Evolutionary conservation across 2,888 invertebrate species (phyloP), one percentile per base, ranked within the genome.

Genomic region (Chymomyza procnemis): DNA sequence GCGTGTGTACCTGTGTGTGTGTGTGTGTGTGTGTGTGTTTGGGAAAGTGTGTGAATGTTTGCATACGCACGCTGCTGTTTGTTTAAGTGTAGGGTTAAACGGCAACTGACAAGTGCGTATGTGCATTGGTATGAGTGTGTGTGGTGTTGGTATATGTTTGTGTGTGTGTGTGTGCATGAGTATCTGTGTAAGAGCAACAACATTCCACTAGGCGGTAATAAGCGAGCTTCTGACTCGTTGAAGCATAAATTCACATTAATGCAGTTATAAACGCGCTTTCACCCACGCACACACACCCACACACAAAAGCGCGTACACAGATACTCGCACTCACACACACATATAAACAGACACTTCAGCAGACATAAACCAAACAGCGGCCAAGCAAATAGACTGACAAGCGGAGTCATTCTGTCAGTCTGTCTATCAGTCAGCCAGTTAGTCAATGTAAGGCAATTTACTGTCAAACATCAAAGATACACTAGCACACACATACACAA

Each of bases 21-120:
- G 34, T n/a, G 26, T 50, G 58, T 57, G 46, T 64, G 61, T 50
- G 30, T 41, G 64, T 67, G 62, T 46, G 66, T 66, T 55, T 69
- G 30, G 3, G 34, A 34, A 34, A 9, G 34, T 41, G 64, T 64
- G 68, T 67, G 68, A 67, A 62, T 85, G 84, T 73, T 78, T 86
- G 71, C 80, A 84, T 74, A 73, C 84, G 85, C 84, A 84, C 79
- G 79, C 77, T 79, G 85, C 79, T 82, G 85, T 86, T 82, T 82
- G 81, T 87, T 85, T 78, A 85, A 82, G 87, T 76, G 80, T 74
- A 76, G 80, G 78, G 78, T 79, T 84, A 73, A 87, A 82, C 80
- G 82, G 73, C 81, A 79, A 78, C 77, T 74, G 85, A 66, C 65
- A 75, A 73, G 72, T 34, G 34, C 3, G 34, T 41, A 12, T 5